Conservation (phyloP, 2,113 vertebrate species). For the Anolis sagrei region DNA sequence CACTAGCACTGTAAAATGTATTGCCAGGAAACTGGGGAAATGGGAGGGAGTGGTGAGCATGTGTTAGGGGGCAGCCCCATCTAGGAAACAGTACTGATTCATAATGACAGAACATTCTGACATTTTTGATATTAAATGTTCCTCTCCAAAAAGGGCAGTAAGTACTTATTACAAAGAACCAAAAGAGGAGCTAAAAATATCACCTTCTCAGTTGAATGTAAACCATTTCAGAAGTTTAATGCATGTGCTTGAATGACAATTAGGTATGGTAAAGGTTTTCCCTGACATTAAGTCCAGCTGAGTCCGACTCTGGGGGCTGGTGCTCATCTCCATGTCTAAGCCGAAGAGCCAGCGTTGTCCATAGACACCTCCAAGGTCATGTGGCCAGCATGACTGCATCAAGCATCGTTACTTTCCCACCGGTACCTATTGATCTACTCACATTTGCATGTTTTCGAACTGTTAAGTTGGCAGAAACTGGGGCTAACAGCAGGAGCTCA, state of each 20-base stretch:
- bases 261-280: too few species aligned
- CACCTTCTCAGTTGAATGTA: not conserved
- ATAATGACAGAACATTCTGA: not conserved
- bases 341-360: too few species aligned
- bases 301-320: too few species aligned
- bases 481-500: too few species aligned
- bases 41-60: not conserved
- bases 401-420: too few species aligned
- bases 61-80: not conserved
- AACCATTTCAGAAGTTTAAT: conserved; percentile 5
- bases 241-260: not conserved
- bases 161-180: not conserved
- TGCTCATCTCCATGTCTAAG: too few species aligned
- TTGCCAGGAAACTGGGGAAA: not conserved
- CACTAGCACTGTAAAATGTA: not conserved
- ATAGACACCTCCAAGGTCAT: too few species aligned
- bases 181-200: not conserved
- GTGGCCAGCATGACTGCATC: too few species aligned
- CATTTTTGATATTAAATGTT: not conserved
- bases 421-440: too few species aligned
- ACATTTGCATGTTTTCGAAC: too few species aligned
- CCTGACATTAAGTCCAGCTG: too few species aligned
- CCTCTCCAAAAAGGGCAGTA: not conserved
- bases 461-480: too few species aligned
- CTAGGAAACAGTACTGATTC: not conserved